Base-by-base conservation (phyloP, 2,797 vertebrate species). In the Cacajao melanocephalus region DNA sequence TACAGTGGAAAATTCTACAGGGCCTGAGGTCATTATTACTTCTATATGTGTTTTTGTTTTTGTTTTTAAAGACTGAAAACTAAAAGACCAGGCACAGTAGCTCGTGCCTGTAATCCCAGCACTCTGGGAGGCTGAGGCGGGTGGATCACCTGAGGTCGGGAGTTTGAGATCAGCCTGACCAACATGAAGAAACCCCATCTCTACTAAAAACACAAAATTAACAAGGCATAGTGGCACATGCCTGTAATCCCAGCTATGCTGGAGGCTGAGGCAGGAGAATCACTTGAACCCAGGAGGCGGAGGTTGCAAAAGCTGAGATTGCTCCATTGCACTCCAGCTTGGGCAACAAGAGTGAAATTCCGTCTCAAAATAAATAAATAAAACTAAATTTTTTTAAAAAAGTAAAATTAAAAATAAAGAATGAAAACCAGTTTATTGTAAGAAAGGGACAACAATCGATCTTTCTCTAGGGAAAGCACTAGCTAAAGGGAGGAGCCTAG, bases 391-490 rank as follows among this genome's bases (percentile, higher is more conserved):
- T 4, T 67, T 70, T 72, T 5, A 0, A 57, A 33, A 36, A 48
- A 55, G 20, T 55, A 55, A 55, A 55, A 9, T 9, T 55, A 55
- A 55, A 55, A 22, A 22, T 55, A 44, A 24, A 17, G 10, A 61
- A 5, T 52, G 13, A 70, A 84, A 93, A 28, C 7, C 15, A 90
- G 30, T 93, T 95, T 80, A 55, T 78, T 48, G 7, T 28, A 78
- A 91, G 76, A 57, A 78, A 0, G 19, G 73, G 24, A 46, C 5
- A 73, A 26, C 58, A 57, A 80, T 5, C 61, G 39, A 64, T 81
- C 28, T 94, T 93, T 14, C 28, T 64, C 20, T 81, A 85, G 80
- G 24, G 39, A 87, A 93, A 95, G 73, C 22, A 57, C 11, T 67
- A 57, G 12, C 12, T 55, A 39, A 61, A 48, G 5, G 22, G 24